Percentiles rank a stretch among this genome's conserved stretches.
phyloP scores from a whole-genome alignment of 1,140 invertebrate genomes.

The Contarinia nasturtii region DNA sequence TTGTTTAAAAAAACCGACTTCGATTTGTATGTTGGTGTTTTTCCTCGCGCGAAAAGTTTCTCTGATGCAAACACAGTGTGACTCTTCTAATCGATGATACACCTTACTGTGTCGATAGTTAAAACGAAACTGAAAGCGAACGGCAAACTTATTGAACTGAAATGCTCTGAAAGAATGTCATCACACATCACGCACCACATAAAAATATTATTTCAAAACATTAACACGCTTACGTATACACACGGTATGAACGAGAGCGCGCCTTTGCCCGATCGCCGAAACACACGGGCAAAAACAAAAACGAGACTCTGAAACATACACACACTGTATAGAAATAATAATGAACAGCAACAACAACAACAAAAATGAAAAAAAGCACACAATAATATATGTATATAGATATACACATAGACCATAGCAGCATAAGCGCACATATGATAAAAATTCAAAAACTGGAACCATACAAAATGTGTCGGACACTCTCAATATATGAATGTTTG shows the following conservation, averaged over 20 bases:
- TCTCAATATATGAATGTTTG: background rate
- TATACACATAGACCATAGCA: background rate
- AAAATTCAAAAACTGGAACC: background rate
- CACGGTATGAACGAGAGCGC: too few relatives aligned
- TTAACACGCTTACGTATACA: background rate
- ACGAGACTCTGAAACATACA: too few relatives aligned
- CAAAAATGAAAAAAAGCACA: too few relatives aligned
- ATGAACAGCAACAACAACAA: too few relatives aligned
- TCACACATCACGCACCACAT: background rate
- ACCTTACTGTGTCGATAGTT: constrained; percentile 1
- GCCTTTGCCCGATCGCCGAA: background rate
- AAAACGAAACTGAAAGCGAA: constrained; percentile 5
- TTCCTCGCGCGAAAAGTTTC: too few relatives aligned
- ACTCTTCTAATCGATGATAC: background rate
- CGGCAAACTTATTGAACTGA: background rate
- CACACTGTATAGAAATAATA: too few relatives aligned
- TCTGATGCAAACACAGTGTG: too few relatives aligned
- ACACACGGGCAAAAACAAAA: background rate
- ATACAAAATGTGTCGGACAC: background rate
- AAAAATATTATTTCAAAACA: background rate
- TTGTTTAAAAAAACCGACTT: too few relatives aligned
- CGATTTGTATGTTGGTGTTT: too few relatives aligned
- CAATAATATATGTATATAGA: too few relatives aligned
- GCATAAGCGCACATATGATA: background rate
- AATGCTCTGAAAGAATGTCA: background rate